Conservation (phyloP, 53 echinoderm and acorn worm genomes). For the Zoroaster sp. region DNA sequence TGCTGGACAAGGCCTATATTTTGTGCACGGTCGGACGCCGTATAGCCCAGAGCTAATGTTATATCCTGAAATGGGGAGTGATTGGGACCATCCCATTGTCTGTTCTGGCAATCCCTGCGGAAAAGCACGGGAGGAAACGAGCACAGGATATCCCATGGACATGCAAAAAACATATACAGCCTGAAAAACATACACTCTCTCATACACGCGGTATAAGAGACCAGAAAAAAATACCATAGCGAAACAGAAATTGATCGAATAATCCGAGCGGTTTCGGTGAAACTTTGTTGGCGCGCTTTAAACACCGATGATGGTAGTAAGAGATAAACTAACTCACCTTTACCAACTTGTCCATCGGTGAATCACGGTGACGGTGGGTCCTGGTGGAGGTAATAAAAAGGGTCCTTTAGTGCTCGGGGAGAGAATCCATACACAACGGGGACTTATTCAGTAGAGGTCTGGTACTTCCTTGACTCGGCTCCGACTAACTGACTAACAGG, state of each 20-base stretch:
- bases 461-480: conserved; percentile 21
- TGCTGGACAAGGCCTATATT: not conserved
- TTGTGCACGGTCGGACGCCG: too few species aligned
- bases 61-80: not conserved
- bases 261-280: too few species aligned
- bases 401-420: not conserved
- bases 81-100: not conserved
- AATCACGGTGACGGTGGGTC: not conserved
- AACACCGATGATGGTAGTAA: too few species aligned
- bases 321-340: not conserved
- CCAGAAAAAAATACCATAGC: too few species aligned
- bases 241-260: too few species aligned
- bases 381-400: not conserved
- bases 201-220: too few species aligned
- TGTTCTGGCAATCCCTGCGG: conserved; percentile 35
- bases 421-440: conserved; percentile 18
- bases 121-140: conserved; percentile 8
- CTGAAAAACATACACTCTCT: not conserved
- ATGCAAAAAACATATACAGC: conserved; percentile 12
- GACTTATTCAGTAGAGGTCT: not conserved
- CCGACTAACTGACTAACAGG: conserved; percentile 29
- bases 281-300: too few species aligned
- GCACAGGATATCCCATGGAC: conserved; percentile 43
- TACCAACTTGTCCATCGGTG: not conserved
- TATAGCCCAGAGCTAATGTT: not conserved